phyloP scores from a whole-genome alignment of 2,113 vertebrate genomes.

The Larimichthys crocea region DNA sequence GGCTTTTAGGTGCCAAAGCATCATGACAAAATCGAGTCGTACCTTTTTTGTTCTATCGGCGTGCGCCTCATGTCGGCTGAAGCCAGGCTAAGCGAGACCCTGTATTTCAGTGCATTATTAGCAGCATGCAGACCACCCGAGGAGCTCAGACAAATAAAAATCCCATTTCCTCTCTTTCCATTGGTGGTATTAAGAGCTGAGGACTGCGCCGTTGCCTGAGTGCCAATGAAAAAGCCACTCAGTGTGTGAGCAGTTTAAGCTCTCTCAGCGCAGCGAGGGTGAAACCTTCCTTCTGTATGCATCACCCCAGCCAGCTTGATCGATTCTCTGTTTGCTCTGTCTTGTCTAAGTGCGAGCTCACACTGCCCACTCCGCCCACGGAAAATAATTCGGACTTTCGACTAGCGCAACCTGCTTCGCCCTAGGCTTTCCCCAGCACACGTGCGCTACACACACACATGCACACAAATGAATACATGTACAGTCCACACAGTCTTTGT shows the following conservation, averaged over 20 bases:
- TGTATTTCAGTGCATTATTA: slow-evolving; percentile 55
- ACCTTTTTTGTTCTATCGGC: slow-evolving; percentile 31
- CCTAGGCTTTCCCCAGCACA: slow-evolving; percentile 11
- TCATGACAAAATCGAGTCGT: slow-evolving; percentile 16
- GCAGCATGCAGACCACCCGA: slow-evolving; percentile 46
- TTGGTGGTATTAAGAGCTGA: slow-evolving; percentile 57
- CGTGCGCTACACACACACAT: not conserved
- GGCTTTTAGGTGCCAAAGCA: not conserved
- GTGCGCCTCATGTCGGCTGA: slow-evolving; percentile 16
- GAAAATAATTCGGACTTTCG: slow-evolving; percentile 74
- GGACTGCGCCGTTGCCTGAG: slow-evolving; percentile 55
- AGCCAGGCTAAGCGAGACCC: slow-evolving; percentile 6
- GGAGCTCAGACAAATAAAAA: slow-evolving; percentile 71
- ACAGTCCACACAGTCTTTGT: slow-evolving; percentile 48
- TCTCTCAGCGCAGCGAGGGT: slow-evolving; percentile 61
- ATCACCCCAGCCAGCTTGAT: slow-evolving; percentile 75
- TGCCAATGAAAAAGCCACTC: slow-evolving; percentile 73
- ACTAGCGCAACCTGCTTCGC: slow-evolving; percentile 49
- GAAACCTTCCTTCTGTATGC: slow-evolving; percentile 75
- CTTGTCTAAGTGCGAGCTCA: slow-evolving; percentile 73
- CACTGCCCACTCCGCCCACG: slow-evolving; percentile 53
- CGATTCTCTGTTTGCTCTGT: slow-evolving; percentile 79
- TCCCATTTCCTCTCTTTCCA: slow-evolving; percentile 70
- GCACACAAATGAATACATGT: slow-evolving; percentile 47
- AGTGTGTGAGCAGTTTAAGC: slow-evolving; percentile 76